Conservation (phyloP, 2,797 vertebrate genomes). For the Diplodus sargus region DNA sequence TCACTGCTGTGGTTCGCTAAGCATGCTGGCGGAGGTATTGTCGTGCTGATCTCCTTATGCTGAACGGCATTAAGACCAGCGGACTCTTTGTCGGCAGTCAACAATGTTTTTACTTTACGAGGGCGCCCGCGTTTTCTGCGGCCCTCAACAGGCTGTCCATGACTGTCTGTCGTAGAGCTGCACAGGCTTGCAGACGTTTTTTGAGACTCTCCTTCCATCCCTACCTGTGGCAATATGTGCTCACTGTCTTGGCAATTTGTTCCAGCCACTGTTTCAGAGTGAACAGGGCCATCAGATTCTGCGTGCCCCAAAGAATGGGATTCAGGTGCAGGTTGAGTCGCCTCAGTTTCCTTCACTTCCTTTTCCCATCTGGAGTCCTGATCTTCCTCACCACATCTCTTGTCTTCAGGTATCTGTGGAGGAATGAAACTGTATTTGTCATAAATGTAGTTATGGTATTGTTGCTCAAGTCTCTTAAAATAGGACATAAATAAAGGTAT, state of each 20-base stretch:
- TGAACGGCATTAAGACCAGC: conserved; percentile 34
- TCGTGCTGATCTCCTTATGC: conserved; percentile 48
- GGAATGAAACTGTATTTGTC: neutral
- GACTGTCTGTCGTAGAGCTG: conserved; percentile 46
- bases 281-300: conserved; percentile 18
- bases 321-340: conserved; percentile 26
- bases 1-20: conserved; percentile 37
- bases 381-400: conserved; percentile 47
- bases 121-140: conserved; percentile 64
- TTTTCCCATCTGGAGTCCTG: conserved; percentile 32
- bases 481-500: neutral
- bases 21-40: conserved; percentile 37
- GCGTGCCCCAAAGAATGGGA: conserved; percentile 25
- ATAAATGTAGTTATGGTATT: neutral
- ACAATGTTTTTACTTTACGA: conserved; percentile 41
- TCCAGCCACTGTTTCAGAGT: conserved; percentile 19
- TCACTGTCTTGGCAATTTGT: conserved; percentile 24
- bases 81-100: neutral
- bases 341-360: conserved; percentile 46
- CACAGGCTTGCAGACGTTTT: conserved; percentile 25
- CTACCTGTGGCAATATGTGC: conserved; percentile 4
- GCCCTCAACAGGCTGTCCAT: conserved; percentile 5
- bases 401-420: conserved; percentile 55
- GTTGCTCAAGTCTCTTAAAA: neutral
- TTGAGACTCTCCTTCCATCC: conserved; percentile 37